These are phyloP conservation scores for Sinella curviseta DNA, from an alignment of 1,140 invertebrate genomes.

Conservation along the genomic window DNA sequence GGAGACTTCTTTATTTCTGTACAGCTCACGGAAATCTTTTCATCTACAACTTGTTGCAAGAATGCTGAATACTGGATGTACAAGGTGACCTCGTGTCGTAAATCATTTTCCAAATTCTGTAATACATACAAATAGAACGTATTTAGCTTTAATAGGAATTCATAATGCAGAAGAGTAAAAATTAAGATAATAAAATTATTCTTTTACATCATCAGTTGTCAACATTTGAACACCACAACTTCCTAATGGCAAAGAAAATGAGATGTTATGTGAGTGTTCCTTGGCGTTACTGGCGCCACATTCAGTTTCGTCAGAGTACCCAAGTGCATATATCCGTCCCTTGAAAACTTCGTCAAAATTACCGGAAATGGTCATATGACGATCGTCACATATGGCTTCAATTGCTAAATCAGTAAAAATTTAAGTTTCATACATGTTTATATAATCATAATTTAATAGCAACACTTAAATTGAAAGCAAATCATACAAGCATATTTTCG, in stretches of 20 bases:
- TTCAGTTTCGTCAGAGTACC: slow-evolving; percentile 40
- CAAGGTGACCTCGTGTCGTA: slow-evolving; percentile 41
- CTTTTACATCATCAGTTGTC: slow-evolving; percentile 39
- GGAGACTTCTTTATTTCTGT: slow-evolving; percentile 28
- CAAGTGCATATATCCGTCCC: slow-evolving; percentile 44
- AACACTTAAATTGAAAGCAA: neutral
- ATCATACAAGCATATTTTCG: slow-evolving; percentile 10
- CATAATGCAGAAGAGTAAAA: neutral
- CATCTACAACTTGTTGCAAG: slow-evolving; percentile 48
- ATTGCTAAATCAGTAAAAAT: slow-evolving; percentile 26
- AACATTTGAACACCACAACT: slow-evolving; percentile 48
- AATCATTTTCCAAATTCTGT: slow-evolving; percentile 41
- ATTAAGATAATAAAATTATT: neutral
- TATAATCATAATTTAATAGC: neutral
- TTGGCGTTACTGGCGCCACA: slow-evolving; percentile 37
- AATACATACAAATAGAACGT: slow-evolving; percentile 23
- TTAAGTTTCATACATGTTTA: neutral
- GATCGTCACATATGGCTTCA: slow-evolving; percentile 24
- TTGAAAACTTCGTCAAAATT: slow-evolving; percentile 39
- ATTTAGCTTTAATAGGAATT: neutral
- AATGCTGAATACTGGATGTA: slow-evolving; percentile 50
- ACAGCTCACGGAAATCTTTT: slow-evolving; percentile 46
- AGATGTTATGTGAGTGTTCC: slow-evolving; percentile 38
- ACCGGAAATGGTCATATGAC: slow-evolving; percentile 35
- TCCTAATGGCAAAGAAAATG: slow-evolving; percentile 40